phyloP scores from a whole-genome alignment of 2,888 invertebrate genomes.

The Orthosia gothica region DNA sequence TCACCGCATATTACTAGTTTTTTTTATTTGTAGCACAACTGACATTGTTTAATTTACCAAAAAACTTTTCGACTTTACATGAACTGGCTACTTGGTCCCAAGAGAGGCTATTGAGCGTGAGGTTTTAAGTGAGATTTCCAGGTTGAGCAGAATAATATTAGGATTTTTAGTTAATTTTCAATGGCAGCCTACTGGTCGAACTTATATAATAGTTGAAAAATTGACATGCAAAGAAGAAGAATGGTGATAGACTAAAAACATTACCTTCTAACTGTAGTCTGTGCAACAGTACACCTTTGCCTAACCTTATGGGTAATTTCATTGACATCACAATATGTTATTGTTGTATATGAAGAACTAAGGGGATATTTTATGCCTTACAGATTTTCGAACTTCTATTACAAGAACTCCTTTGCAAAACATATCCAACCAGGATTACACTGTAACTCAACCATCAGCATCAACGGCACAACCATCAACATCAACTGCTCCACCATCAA shows the following conservation, averaged over 20 bases:
- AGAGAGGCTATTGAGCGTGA: neutral
- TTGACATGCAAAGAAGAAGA: neutral
- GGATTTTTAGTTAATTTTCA: neutral
- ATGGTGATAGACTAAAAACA: neutral
- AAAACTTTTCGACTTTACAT: too few relatives aligned
- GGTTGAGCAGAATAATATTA: too few relatives aligned
- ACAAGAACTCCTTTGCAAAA: slow-evolving; percentile 7
- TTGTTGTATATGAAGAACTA: neutral
- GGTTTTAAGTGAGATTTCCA: too few relatives aligned
- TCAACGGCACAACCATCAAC: neutral
- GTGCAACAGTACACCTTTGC: too few relatives aligned
- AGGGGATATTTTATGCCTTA: slow-evolving; percentile 4
- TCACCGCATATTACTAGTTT: too few relatives aligned
- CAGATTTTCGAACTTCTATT: slow-evolving; percentile 7
- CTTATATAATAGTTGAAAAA: neutral
- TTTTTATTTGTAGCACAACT: too few relatives aligned
- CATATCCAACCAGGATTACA: slow-evolving; percentile 15
- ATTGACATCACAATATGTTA: neutral
- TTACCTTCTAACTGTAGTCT: neutral
- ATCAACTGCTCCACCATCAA: too few relatives aligned
- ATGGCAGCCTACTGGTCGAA: neutral
- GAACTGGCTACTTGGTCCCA: neutral
- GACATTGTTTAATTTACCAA: too few relatives aligned
- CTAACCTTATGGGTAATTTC: neutral
- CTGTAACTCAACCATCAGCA: neutral